Base-by-base conservation (phyloP, 2,113 vertebrate genomes). In the Pygoscelis antarcticus region DNA sequence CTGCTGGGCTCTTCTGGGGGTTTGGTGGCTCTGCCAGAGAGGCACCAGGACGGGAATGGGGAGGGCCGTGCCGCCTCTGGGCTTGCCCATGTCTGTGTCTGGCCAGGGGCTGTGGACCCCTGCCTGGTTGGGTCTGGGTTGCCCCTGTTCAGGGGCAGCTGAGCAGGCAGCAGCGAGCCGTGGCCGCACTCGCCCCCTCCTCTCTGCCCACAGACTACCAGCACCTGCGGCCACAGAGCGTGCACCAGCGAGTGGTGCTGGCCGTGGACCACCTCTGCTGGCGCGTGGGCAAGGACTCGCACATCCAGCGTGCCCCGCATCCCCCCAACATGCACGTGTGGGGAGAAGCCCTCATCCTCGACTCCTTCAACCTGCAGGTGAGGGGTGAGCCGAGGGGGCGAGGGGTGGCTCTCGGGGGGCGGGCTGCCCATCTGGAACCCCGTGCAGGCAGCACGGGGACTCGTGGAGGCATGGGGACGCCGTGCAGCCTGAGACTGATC, bases 211-310 rank as follows among this genome's bases (percentile, higher is more conserved):
- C 94, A 95, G 98, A 99, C 90, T 98, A 98, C 40, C 99, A 99
- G 89, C 98, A 98, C 84, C 90, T 98, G 71, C 98, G 98, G 71
- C 98, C 98, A 3, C 98, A 99, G 85, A 99, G 97, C 9, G 97
- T 99, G 87, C 99, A 99, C 96, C 99, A 99, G 96, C 98, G 99
- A n/a, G 98, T 97, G 0, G 98, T 98, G 12, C 96, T 99, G 93
- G 98, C 98, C 4, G 97, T 99, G 83, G 99, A 99, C 95, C 99
- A 99, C 93, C 99, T 99, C 90, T 99, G 99, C 98, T 99, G 99
- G 99, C 98, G 99, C 3, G 99, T 99, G 96, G 99, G 99, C 83
- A 99, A 99, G 4, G 99, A 99, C 72, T 99, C 99, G 18, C 99
- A 99, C 95, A 99, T 99, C 98, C 99, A 99, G 83, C 99, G 99